phyloP scores from a whole-genome alignment of 2,888 invertebrate genomes.

The Phyllotreta striolata region DNA sequence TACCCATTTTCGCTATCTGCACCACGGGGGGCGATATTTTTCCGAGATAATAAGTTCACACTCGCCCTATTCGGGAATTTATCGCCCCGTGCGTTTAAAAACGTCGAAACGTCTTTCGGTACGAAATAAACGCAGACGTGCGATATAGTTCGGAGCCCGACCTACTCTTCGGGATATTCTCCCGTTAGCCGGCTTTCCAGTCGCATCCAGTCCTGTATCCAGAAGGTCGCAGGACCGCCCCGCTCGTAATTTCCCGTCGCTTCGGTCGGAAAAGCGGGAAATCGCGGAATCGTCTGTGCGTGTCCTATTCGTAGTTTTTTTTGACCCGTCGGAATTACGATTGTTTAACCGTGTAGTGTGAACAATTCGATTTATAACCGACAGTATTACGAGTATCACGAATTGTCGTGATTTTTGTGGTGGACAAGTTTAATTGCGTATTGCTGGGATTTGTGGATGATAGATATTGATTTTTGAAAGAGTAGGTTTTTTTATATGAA shows the following conservation, averaged over 20 bases:
- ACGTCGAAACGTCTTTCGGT: conserved; percentile 29
- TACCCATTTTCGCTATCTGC: too few species aligned
- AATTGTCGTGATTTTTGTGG: neutral
- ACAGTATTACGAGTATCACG: conserved; percentile 1
- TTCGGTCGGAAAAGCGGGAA: conserved; percentile 21
- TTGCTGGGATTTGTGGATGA: conserved; percentile 5
- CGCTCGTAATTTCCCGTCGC: conserved; percentile 34
- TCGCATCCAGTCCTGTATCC: conserved; percentile 46
- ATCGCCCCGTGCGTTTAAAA: conserved; percentile 31
- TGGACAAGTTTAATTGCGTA: conserved; percentile 1
- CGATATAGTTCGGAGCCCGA: conserved; percentile 45
- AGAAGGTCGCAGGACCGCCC: conserved; percentile 31
- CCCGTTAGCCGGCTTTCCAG: conserved; percentile 40
- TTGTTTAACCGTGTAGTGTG: conserved; percentile 4
- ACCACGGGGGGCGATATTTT: conserved; percentile 14
- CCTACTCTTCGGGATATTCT: conserved; percentile 39
- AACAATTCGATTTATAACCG: conserved; percentile 6
- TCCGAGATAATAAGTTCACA: conserved; percentile 32
- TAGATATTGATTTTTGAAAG: conserved; percentile 11
- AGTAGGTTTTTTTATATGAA: conserved; percentile 1
- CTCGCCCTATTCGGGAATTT: conserved; percentile 24
- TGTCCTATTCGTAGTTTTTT: conserved; percentile 9
- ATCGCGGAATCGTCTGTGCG: neutral
- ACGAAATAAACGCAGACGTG: conserved; percentile 45
- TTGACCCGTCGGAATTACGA: neutral